Evolutionary conservation across 1,140 invertebrate species (phyloP).

Genomic region (Drosophila malerkotliana): DNA sequence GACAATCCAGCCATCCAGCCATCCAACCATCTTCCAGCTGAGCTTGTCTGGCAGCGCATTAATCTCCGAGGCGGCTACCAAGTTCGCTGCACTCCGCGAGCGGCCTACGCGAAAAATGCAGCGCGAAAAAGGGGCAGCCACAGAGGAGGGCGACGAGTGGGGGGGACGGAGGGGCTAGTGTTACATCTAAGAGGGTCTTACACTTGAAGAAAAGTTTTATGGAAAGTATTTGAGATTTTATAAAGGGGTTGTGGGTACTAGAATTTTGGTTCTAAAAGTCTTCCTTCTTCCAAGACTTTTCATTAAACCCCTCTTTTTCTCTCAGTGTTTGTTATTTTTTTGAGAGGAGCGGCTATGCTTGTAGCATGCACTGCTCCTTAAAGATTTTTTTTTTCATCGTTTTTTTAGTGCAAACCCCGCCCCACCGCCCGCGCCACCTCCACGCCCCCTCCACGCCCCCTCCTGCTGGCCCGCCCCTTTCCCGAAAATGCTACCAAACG

Average conservation of each 20-base stretch:
- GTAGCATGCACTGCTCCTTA: conserved; percentile 58
- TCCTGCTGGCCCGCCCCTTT: conserved; percentile 8
- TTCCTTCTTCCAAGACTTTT: no score
- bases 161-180: no score
- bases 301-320: not conserved
- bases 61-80: conserved; percentile 70
- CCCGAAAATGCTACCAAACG: conserved; percentile 75
- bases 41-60: conserved; percentile 51
- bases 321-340: conserved; percentile 12
- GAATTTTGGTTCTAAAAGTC: no score
- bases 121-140: conserved; percentile 74
- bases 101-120: conserved; percentile 78
- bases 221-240: not conserved
- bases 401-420: conserved; percentile 70
- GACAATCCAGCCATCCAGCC: conserved; percentile 4
- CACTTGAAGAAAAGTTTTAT: not conserved
- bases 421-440: conserved; percentile 43
- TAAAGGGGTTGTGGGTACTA: no score
- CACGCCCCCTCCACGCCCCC: conserved; percentile 14
- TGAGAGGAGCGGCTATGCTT: conserved; percentile 24
- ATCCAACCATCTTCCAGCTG: conserved; percentile 20
- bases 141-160: not conserved
- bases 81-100: conserved; percentile 67
- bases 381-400: conserved; percentile 59
- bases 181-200: not conserved